These are phyloP conservation scores for Chaetops frenatus DNA, from an alignment of 2,113 vertebrate species.

Conservation along the genomic window DNA sequence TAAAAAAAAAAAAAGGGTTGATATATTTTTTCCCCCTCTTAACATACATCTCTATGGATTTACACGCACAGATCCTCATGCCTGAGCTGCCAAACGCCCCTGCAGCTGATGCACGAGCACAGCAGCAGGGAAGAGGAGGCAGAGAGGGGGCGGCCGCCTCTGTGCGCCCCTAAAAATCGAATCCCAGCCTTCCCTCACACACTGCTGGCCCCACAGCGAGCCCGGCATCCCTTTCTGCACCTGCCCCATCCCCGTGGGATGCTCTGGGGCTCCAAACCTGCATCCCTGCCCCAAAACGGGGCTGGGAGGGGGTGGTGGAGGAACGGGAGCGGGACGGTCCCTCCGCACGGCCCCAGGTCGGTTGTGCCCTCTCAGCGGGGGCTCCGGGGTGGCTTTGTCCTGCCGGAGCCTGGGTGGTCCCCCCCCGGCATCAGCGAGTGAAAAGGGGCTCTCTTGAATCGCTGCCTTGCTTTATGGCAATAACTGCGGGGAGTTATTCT, in stretches of 20 bases:
- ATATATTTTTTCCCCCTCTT: background rate
- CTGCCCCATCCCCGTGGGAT: background rate
- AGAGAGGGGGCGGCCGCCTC: background rate
- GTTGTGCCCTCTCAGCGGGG: background rate
- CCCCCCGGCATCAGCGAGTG: background rate
- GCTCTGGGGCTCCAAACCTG: background rate
- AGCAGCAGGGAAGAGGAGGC: background rate
- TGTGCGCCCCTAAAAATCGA: background rate
- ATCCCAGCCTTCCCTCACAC: fast-evolving
- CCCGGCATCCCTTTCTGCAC: fast-evolving
- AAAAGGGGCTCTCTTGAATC: slow-evolving; percentile 45
- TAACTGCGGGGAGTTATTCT: slow-evolving; percentile 63
- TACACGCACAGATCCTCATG: background rate
- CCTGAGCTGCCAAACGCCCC: background rate
- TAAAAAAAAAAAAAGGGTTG: background rate
- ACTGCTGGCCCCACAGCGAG: fast-evolving
- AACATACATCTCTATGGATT: background rate
- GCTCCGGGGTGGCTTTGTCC: slow-evolving; percentile 41
- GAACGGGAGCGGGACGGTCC: background rate
- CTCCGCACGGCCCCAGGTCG: background rate
- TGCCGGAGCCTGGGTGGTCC: slow-evolving; percentile 35
- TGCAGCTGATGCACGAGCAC: background rate
- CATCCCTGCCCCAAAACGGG: background rate
- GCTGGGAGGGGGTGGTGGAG: no score
- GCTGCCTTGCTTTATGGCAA: slow-evolving; percentile 21